Base-by-base conservation (phyloP, 1,140 invertebrate genomes). In the Eufriesea mexicana region DNA sequence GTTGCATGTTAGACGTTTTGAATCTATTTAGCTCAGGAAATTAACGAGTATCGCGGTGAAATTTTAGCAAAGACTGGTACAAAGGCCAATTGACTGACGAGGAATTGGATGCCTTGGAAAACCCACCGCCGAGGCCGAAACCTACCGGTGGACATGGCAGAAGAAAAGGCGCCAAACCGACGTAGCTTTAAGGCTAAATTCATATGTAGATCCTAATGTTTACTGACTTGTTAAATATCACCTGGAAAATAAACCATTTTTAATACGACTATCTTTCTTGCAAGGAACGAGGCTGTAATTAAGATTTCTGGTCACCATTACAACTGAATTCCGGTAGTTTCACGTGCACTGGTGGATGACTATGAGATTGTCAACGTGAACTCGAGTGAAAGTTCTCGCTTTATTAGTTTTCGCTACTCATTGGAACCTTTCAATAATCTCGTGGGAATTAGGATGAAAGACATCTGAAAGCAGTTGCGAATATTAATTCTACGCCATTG, bases 61-160 rank as follows among this genome's bases (percentile, higher is more conserved):
- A 85, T 95, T 95, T 47, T 92, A 98, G 97, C 93, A 96, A 96
- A 88, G 97, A 98, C 89, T 98, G 97, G 97, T 98, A 98, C 94
- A 97, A 97, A 91, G 97, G 95, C 73, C 95, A 97, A 59, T 92
- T 98, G 79, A 97, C 97, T n/a, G 97, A 98, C 78, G 96, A 96
- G 71, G 95, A 98, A 92, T 93, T 98, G 62, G 96, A 96, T 16
- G 96, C 96, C 71, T 93, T 98, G 74, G 97, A 98, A 91, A 96
- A 97, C 93, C 97, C 97, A 8, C 93, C 95, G 0, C 96, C 96
- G 20, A 96, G 95, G 90, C 94, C 95, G 5, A 95, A 95, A 81
- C 91, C 94, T 0, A 94, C 94, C 0, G 94, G 94, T 74, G 94
- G 95, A 25, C 95, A 95, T 2, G 95, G 95, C 84, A 95, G 96